Percentiles rank a stretch among this genome's conserved stretches.
Evolutionary conservation across 2,888 invertebrate genomes (phyloP).

Genomic region (Monopis laevigella): DNA sequence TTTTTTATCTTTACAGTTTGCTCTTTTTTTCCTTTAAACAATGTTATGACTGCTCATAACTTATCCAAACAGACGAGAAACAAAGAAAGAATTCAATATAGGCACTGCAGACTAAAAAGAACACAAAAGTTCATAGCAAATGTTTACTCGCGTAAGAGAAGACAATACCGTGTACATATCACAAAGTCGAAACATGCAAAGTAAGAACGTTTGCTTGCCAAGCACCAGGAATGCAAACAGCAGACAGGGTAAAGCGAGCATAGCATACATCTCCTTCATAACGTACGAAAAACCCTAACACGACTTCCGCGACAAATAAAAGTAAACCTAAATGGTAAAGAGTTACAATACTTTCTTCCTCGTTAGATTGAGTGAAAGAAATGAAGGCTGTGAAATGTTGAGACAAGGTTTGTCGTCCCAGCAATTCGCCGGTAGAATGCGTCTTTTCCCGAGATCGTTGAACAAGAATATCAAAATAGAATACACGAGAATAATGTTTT

Average conservation of each 20-base stretch:
- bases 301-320: too few relatives aligned
- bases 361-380: neutral
- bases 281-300: conserved; percentile 8
- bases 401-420: conserved; percentile 7
- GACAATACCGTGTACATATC: conserved; percentile 37
- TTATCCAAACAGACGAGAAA: too few relatives aligned
- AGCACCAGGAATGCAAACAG: conserved; percentile 55
- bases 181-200: conserved; percentile 48
- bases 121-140: conserved; percentile 13
- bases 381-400: conserved; percentile 7
- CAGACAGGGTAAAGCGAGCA: conserved; percentile 43
- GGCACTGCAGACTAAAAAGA: conserved; percentile 7
- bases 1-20: too few relatives aligned
- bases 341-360: too few relatives aligned
- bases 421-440: conserved; percentile 6
- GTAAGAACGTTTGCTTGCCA: conserved; percentile 53
- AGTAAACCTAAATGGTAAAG: too few relatives aligned
- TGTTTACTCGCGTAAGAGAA: conserved; percentile 24
- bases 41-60: too few relatives aligned
- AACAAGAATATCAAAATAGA: conserved; percentile 7
- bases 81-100: conserved; percentile 5
- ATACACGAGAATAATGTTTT: conserved; percentile 8
- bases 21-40: too few relatives aligned
- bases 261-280: conserved; percentile 19
- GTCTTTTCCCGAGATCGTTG: conserved; percentile 9